Base-by-base conservation (phyloP, 2,888 invertebrate species). In the Antheraea assamensis region DNA sequence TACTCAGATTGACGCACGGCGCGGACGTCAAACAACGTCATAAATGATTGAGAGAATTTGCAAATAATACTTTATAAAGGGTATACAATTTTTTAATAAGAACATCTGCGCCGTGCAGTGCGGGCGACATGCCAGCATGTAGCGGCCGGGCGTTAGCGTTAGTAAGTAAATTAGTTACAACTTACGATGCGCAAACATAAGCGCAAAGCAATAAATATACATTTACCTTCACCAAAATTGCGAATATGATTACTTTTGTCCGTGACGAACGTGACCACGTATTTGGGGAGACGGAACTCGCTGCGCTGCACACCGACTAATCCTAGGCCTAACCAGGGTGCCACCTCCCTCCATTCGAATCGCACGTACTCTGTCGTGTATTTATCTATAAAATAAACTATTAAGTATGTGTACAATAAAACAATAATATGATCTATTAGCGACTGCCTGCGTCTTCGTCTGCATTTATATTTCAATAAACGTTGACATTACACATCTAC, bases 211-310 rank as follows among this genome's bases (percentile, higher is more conserved):
- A 91, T 91, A 91, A 93, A 89, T 92, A 87, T 91, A 92, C 92
- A 92, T 92, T 93, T 94, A 96, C 96, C 96, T 95, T 96, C 96
- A 88, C 96, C 96, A 91, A 95, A 96, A 90, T 94, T 95, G 87
- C 95, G 95, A 88, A 95, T 95, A 90, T 95, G 95, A 88, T 95
- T 95, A 89, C 95, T 95, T 88, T 95, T 94, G 88, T 95, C 95
- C 80, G 95, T 95, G 83, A 92, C 91, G 92, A 96, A 96, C 78
- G 95, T 95, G 85, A 96, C 96, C 79, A 96, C 95, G 87, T 96
- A 96, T 93, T 96, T 96, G 79, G 96, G 96, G 70, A 96, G 94
- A 7, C 96, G 92, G 88, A 95, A 96, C 79, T 95, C 91, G 82
- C 90, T 92, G 75, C 93, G 95, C 76, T 95, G 95, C 80, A 94